A percentile compares a stretch with the other conserved stretches of the same genome.
Conservation (phyloP, 2,888 invertebrate genomes). For the Scotopteryx bipunctaria region DNA sequence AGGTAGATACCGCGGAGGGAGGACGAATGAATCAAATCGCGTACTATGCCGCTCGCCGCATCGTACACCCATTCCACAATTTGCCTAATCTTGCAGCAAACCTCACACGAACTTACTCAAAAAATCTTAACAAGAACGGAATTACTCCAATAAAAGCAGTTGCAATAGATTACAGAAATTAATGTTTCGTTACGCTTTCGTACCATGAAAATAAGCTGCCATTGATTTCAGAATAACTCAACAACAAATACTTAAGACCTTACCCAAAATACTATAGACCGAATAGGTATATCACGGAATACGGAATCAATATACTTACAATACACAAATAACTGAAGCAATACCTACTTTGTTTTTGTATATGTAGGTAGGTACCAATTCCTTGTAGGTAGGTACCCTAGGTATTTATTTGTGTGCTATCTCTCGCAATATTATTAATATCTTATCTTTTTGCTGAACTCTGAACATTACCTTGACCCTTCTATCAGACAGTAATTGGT, state of each 20-base stretch:
- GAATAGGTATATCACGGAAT: too few species aligned
- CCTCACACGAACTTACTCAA: slow-evolving; percentile 11
- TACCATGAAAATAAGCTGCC: slow-evolving; percentile 18
- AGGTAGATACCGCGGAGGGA: too few species aligned
- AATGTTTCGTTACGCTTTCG: background rate
- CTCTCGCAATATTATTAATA: background rate
- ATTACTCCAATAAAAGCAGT: slow-evolving; percentile 8
- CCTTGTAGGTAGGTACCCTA: too few species aligned
- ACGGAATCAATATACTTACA: too few species aligned
- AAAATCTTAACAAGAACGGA: background rate
- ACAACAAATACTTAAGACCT: too few species aligned
- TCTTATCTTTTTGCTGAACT: background rate
- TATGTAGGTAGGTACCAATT: too few species aligned
- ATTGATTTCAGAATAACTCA: too few species aligned
- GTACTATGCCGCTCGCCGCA: slow-evolving; percentile 21
- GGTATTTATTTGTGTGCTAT: background rate
- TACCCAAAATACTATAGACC: too few species aligned
- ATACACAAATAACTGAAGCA: too few species aligned
- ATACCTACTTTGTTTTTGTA: too few species aligned
- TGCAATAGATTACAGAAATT: slow-evolving; percentile 1
- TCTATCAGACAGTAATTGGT: background rate
- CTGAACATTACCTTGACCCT: slow-evolving; percentile 2
- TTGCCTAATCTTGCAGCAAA: slow-evolving; percentile 49
- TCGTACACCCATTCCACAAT: slow-evolving; percentile 43
- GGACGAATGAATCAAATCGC: slow-evolving; percentile 55